Evolutionary conservation across 2,113 vertebrate species (phyloP).

Genomic region (Capreolus pygargus): DNA sequence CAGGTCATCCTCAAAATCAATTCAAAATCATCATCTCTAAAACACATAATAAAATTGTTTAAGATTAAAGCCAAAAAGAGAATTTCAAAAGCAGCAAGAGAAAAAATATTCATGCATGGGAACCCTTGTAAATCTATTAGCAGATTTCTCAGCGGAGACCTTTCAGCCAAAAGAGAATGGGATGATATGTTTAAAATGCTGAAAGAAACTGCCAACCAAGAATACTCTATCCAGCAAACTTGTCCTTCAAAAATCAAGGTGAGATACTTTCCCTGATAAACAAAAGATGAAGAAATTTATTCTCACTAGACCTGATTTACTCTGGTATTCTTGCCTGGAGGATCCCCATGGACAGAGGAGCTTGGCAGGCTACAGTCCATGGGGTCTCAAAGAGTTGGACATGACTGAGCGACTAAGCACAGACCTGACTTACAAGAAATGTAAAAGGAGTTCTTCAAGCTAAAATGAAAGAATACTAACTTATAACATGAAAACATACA

Average conservation of each 20-base stretch:
- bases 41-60: background rate
- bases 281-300: background rate
- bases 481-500: background rate
- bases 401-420: no score
- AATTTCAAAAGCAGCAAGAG: background rate
- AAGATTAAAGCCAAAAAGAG: background rate
- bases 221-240: background rate
- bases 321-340: no score
- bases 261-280: background rate
- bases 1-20: background rate
- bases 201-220: background rate
- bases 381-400: no score
- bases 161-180: background rate
- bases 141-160: background rate
- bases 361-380: no score
- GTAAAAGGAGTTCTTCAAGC: background rate
- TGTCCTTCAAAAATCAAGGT: background rate
- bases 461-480: background rate
- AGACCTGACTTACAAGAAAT: background rate
- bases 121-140: background rate
- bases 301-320: background rate
- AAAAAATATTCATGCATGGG: background rate
- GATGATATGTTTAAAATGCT: background rate
- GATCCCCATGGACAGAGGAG: no score
- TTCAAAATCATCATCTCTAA: background rate